Conservation (phyloP, 1,140 invertebrate genomes). For the Drosophila ironensis region DNA sequence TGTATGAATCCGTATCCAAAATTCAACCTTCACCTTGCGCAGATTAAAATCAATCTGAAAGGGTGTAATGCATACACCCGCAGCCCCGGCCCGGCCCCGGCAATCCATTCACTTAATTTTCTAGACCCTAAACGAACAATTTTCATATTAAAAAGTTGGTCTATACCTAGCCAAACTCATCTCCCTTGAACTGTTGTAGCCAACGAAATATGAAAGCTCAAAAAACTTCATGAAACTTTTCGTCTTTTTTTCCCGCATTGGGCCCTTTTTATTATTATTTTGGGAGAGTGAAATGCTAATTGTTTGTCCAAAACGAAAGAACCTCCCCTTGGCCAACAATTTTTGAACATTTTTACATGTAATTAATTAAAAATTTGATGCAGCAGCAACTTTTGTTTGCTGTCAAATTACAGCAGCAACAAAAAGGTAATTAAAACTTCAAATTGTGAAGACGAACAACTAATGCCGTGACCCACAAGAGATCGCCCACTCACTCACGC, state of each 20-base stretch:
- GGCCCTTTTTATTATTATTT: conserved; percentile 24
- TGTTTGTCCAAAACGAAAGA: conserved; percentile 56
- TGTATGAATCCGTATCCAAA: too few species aligned
- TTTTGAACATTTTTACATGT: conserved; percentile 59
- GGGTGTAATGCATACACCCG: conserved; percentile 1
- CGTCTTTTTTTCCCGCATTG: conserved; percentile 1
- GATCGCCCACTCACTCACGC: conserved; percentile 12
- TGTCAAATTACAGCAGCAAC: conserved; percentile 54
- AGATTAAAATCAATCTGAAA: conserved; percentile 33
- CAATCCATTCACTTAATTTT: conserved; percentile 12
- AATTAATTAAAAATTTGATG: conserved; percentile 76
- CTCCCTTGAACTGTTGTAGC: neutral
- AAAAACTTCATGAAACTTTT: conserved; percentile 56
- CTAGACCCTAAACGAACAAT: conserved; percentile 45
- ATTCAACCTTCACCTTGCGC: neutral
- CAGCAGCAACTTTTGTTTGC: conserved; percentile 54
- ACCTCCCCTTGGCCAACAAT: conserved; percentile 21
- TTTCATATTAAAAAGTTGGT: conserved; percentile 73
- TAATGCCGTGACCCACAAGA: conserved; percentile 55
- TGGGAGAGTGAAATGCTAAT: conserved; percentile 61
- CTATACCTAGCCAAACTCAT: neutral
- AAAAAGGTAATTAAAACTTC: conserved; percentile 76
- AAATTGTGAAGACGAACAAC: conserved; percentile 45
- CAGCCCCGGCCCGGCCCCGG: too few species aligned
- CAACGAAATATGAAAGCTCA: conserved; percentile 21